Evolutionary conservation across 2,888 invertebrate species (phyloP).

Genomic region (Drosophila acutilabella): DNA sequence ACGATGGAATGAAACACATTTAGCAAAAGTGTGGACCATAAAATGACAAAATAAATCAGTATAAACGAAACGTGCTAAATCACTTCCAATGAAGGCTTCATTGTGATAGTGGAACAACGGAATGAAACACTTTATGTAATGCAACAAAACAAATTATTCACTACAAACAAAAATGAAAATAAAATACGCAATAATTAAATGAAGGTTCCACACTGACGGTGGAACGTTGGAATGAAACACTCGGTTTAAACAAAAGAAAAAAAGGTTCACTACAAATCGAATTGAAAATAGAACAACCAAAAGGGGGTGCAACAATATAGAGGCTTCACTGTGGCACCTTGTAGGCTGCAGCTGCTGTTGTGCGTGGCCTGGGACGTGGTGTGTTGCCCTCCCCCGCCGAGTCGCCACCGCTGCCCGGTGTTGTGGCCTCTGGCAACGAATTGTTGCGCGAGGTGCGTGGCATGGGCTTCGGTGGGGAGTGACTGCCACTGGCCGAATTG

Average conservation of each 20-base stretch:
- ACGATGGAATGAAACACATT: not conserved
- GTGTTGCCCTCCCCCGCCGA: conserved; percentile 62
- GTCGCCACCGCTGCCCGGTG: conserved; percentile 82
- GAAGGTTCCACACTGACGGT: too few species aligned
- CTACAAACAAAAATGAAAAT: too few species aligned
- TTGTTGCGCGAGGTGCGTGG: conserved; percentile 90
- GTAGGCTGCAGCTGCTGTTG: conserved; percentile 89
- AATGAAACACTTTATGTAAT: too few species aligned
- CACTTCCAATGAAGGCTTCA: too few species aligned
- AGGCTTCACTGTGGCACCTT: conserved; percentile 87
- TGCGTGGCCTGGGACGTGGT: conserved; percentile 89
- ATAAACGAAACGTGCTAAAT: too few species aligned
- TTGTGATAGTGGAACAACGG: too few species aligned
- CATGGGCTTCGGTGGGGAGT: conserved; percentile 91
- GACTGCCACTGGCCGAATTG: conserved; percentile 66
- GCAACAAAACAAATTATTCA: too few species aligned
- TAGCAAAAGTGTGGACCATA: too few species aligned
- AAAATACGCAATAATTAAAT: too few species aligned
- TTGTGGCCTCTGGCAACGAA: conserved; percentile 88
- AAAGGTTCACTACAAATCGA: conserved; percentile 3
- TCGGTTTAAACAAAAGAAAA: too few species aligned
- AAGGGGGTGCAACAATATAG: not conserved
- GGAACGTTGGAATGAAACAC: too few species aligned
- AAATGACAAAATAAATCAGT: too few species aligned
- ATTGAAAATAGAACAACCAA: not conserved